Evolutionary conservation across 2,113 vertebrate species (phyloP).

Genomic region (Aphelocoma coerulescens): DNA sequence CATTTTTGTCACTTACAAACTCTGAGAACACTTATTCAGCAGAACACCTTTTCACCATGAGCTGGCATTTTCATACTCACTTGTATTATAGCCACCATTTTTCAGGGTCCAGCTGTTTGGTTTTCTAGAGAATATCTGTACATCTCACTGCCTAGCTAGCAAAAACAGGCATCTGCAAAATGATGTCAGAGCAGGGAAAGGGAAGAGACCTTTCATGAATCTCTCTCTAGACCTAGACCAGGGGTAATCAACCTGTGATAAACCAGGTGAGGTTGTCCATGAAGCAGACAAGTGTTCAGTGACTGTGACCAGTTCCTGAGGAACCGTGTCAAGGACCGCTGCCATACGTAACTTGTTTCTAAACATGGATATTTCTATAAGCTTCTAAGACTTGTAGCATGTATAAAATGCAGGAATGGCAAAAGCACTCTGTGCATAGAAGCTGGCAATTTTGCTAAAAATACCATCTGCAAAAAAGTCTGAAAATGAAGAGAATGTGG

Average conservation of each 20-base stretch:
- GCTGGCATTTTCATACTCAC: not conserved
- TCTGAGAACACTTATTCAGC: not conserved
- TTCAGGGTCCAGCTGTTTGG: not conserved
- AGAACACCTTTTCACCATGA: not conserved
- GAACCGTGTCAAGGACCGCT: not conserved
- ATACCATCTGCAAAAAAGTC: not conserved
- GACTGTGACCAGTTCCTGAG: not conserved
- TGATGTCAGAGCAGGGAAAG: not conserved
- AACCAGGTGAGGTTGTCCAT: not conserved
- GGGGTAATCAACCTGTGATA: not conserved
- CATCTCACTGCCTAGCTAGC: not conserved
- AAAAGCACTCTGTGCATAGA: not conserved
- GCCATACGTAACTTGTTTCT: not conserved
- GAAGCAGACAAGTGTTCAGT: not conserved
- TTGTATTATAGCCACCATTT: not conserved
- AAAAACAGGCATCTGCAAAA: not conserved
- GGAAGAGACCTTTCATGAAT: not conserved
- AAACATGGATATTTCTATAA: not conserved
- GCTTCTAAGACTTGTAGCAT: not conserved
- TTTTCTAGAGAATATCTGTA: not conserved
- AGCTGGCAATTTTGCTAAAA: conserved; percentile 1
- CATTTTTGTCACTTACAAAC: not conserved
- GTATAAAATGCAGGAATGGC: not conserved
- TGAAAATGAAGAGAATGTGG: not conserved
- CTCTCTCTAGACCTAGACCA: not conserved